Evolutionary conservation across 2,113 vertebrate species (phyloP), one percentile per base, ranked within the genome.

Genomic region (Chaetodon trifascialis): DNA sequence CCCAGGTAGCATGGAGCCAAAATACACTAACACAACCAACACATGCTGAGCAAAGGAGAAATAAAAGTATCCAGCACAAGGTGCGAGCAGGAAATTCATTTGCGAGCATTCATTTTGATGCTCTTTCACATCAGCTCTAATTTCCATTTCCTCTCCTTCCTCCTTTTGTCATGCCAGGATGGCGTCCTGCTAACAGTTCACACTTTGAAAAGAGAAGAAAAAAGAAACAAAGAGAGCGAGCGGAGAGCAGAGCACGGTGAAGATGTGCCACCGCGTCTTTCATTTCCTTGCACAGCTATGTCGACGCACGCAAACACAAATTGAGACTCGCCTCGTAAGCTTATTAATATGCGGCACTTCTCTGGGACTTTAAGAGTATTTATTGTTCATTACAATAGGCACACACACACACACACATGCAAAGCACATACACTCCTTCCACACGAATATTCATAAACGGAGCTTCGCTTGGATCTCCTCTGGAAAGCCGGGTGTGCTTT

Each of bases 401-500:
- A 64, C 69, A 63, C 8, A 54, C 36, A 76, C 85, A 65, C 69
- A 67, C 7, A 54, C 36, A 17, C 71, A 42, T 6, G 2, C 47
- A 15, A 63, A 5, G 17, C 55, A 15, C 55, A 58, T 34, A 49
- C 75, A 42, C 72, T 30, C 7, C 83, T 73, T 65, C 73, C 78
- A 73, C 67, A 44, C 51, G 38, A 42, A 65, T 88, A 86, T 81
- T 76, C 70, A 85, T 75, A 58, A 71, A 64, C 64, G 71, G 16
- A 84, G 59, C 76, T 15, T 68, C 21, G 4, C 76, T 82, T 63
- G 69, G 68, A 82, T 88, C 67, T 56, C 63, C 47, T 71, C 58
- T 76, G 77, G 60, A 79, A 83, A 83, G 69, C 68, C 0, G 34
- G 17, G 79, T 76, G 82, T 70, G 86, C 83, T 87, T 91, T 87